Conservation (phyloP, 1,140 invertebrate species). For the Arion vulgaris region DNA sequence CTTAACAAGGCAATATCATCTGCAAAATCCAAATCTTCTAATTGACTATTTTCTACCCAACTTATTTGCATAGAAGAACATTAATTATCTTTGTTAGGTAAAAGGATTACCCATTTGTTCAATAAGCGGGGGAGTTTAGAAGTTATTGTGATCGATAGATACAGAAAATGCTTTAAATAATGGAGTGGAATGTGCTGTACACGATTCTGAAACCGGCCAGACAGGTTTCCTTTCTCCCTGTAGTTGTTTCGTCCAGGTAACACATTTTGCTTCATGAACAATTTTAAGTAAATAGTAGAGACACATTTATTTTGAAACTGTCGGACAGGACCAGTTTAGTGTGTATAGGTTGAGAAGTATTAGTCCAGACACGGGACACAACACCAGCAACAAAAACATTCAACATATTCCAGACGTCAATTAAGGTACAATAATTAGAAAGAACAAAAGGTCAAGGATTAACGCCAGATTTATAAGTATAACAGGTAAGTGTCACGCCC, state of each 20-base stretch:
- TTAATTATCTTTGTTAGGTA: too few relatives aligned
- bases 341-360: background rate
- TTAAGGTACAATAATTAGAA: background rate
- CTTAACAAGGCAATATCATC: too few relatives aligned
- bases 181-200: constrained; percentile 1
- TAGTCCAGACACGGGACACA: background rate
- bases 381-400: background rate
- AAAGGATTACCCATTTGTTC: too few relatives aligned
- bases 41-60: too few relatives aligned
- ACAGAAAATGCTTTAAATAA: background rate
- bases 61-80: too few relatives aligned
- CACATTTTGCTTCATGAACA: background rate
- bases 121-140: too few relatives aligned
- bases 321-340: background rate
- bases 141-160: background rate
- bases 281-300: background rate
- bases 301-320: background rate
- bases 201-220: background rate
- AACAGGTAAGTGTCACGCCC: too few relatives aligned
- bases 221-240: background rate
- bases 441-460: too few relatives aligned
- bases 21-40: too few relatives aligned
- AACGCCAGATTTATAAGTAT: too few relatives aligned
- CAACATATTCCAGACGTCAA: background rate
- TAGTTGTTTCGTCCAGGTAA: background rate